Conservation (phyloP, 2,113 vertebrate genomes). For the Pseudorectes ferrugineus region DNA sequence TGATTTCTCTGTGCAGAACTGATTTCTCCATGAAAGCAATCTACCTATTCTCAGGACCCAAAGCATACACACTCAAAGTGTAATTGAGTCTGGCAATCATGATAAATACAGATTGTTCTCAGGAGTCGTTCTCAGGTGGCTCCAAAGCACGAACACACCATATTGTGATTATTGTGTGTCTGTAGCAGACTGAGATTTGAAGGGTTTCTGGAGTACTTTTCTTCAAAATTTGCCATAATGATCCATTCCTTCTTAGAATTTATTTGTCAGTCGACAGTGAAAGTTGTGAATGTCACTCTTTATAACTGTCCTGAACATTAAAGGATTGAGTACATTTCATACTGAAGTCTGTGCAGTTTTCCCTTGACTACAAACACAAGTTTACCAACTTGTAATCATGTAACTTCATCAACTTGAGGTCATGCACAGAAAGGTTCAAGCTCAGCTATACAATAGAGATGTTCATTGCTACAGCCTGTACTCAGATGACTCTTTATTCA, state of each 20-base stretch:
- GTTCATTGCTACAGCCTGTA: not conserved
- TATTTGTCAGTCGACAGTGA: not conserved
- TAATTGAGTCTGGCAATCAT: not conserved
- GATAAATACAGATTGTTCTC: not conserved
- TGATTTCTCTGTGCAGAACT: not conserved
- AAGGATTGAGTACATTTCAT: not conserved
- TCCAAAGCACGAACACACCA: not conserved
- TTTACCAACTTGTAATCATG: not conserved
- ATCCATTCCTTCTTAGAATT: not conserved
- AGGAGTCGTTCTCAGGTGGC: not conserved
- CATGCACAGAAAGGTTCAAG: not conserved
- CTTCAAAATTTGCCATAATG: not conserved
- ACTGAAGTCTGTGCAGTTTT: not conserved
- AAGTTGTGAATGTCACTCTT: not conserved
- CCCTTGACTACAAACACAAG: not conserved
- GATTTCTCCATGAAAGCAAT: not conserved
- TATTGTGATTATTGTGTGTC: not conserved
- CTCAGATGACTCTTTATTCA: not conserved
- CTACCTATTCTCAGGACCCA: not conserved
- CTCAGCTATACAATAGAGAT: not conserved
- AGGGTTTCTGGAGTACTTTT: not conserved
- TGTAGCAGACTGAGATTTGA: not conserved
- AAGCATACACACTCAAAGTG: not conserved
- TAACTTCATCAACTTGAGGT: not conserved
- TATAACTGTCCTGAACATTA: not conserved